Base-by-base conservation (phyloP, 2,797 vertebrate species). In the Centroberyx gerrardi region DNA sequence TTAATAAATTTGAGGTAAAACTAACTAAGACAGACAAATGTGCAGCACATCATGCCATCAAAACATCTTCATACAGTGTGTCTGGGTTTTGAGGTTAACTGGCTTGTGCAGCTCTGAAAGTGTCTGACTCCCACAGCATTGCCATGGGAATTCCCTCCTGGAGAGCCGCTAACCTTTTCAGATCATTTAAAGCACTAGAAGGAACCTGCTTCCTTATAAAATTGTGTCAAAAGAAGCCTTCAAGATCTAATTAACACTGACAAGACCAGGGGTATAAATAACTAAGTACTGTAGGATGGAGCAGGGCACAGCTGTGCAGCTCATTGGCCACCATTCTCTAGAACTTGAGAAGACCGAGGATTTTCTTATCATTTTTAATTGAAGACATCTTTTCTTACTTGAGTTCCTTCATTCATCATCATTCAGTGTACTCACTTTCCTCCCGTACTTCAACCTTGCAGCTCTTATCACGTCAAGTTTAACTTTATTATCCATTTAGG, bases 1-100 rank as follows among this genome's bases (percentile, higher is more conserved):
- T 90, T 69, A 13, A 84, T 93, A 88, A 87, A 87, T 85, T 90
- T 88, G 87, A 74, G 88, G 78, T 68, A 67, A 90, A 89, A 91
- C 86, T 83, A 94, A 86, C 76, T 84, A 78, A 87, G 86, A 87
- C 92, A 85, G 90, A 90, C 53, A 49, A 33, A 60, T 8, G 7
- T 62, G 5, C 12, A 8, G 62, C 10, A 15, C 55, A 10, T 62
- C 46, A 27, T 74, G 27, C n/a, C 29, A 51, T 33, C 29, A 51
- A 64, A n/a, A 29, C 29, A 31, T 52, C n/a, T 52, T 22, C 8
- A 18, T 22, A 44, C 42, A 36, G 52, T 61, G 1, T 52, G 17
- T 48, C 6, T 42, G 53, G 9, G 48, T 63, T n/a, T 44, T 28
- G 0, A 61, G 36, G 40, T 44, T 49, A 22, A 12, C 8, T 0